Evolutionary conservation across 2,797 vertebrate genomes (phyloP), one percentile per base, ranked within the genome.

Genomic region (Phrynocephalus guinanensis): DNA sequence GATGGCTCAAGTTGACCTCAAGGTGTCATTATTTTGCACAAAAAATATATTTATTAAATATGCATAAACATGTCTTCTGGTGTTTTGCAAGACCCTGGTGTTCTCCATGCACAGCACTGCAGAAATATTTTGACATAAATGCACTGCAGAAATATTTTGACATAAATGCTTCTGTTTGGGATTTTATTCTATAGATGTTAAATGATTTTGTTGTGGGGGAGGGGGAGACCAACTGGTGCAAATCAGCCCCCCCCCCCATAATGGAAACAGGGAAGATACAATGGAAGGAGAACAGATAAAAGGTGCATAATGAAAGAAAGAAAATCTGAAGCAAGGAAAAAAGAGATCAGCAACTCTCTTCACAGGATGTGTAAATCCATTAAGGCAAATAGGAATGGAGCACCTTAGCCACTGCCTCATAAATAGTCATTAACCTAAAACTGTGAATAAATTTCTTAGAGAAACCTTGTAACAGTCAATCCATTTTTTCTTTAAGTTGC

Each of bases 41-140:
- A n/a, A 75, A 75, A 79, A 66, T 30, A n/a, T 80, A 84, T 88
- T 84, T 75, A 84, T 85, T 88, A 80, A 84, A 88, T 30, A 52
- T 75, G 68, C 24, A 68, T 1, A 15, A 30, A 76, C 71, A 26
- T 38, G 30, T 22, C 10, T 50, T 3, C 28, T 8, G 4, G 7
- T 28, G 11, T 63, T 50, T 76, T 75, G 60, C 60, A 82, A 67
- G 20, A 33, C 13, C 8, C 0, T 38, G 13, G n/a, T n/a, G 79
- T 82, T 82, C 48, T 82, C 22, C 60, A 52, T 48, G 15, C 48
- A 28, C 15, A 26, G 9, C 20, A 18, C 10, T 82, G n/a, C 50
- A 10, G 22, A 10, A 24, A 6, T 24, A 33, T 15, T 6, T 76
- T 9, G 38, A 33, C 13, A 60, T 48, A 82, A 52, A 28, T 33